Evolutionary conservation across 2,797 vertebrate species (phyloP).

Genomic region (Myotis planiceps): DNA sequence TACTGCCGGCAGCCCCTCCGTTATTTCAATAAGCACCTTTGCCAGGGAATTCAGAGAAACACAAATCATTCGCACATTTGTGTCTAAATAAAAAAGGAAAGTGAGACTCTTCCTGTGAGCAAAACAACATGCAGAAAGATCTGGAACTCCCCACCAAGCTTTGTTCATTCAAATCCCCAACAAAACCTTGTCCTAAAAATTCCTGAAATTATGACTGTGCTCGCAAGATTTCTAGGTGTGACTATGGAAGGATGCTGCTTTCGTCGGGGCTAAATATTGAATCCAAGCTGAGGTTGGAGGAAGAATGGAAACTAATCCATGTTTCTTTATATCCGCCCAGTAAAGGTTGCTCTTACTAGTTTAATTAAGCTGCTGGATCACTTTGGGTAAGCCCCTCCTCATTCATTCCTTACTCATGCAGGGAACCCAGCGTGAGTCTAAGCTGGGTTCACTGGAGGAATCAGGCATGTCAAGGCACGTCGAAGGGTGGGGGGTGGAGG

Average conservation of each 20-base stretch:
- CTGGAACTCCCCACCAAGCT: neutral
- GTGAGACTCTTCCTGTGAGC: neutral
- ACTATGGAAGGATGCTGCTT: neutral
- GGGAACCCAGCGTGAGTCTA: neutral
- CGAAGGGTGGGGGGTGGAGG: neutral
- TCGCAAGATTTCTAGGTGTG: neutral
- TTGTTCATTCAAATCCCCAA: neutral
- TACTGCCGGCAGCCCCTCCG: neutral
- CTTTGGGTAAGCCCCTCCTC: neutral
- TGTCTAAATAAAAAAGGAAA: neutral
- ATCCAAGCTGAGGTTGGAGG: neutral
- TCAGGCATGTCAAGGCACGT: neutral
- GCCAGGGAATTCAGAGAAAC: neutral
- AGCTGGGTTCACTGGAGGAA: neutral
- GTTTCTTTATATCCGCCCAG: neutral
- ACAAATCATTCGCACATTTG: neutral
- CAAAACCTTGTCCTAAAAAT: neutral
- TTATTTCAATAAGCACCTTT: neutral
- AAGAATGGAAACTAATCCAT: neutral
- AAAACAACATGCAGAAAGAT: neutral
- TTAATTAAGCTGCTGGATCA: conserved; percentile 55
- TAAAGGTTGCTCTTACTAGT: neutral
- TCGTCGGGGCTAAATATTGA: neutral
- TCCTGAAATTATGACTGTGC: neutral
- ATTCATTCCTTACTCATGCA: neutral